Evolutionary conservation across 2,113 vertebrate genomes (phyloP).

Genomic region (Numida meleagris): DNA sequence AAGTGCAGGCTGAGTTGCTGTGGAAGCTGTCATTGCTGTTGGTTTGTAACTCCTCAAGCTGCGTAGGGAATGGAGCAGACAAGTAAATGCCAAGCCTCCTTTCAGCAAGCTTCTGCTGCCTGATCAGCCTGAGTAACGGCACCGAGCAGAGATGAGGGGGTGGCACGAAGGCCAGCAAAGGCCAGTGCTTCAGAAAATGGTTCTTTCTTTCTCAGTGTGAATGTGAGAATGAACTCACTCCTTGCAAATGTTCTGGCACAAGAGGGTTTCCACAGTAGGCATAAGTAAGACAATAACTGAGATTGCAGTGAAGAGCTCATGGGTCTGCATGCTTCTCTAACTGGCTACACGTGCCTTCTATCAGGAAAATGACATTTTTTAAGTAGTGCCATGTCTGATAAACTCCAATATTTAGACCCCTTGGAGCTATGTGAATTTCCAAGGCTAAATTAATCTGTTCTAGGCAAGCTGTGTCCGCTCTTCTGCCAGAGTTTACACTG

Average conservation of each 20-base stretch:
- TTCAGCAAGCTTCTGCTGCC: background rate
- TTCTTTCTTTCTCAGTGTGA: background rate
- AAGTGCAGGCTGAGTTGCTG: background rate
- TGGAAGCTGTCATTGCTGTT: background rate
- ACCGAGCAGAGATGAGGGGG: background rate
- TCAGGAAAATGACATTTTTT: background rate
- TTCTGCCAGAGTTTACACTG: background rate
- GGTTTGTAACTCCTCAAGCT: background rate
- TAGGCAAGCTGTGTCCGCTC: background rate
- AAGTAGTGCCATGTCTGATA: background rate
- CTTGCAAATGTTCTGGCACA: background rate
- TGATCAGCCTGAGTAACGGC: background rate
- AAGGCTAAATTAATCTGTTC: background rate
- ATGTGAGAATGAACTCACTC: background rate
- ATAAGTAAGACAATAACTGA: background rate
- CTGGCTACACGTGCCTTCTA: background rate
- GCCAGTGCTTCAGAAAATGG: background rate
- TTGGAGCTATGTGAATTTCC: background rate
- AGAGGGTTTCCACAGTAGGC: fast-evolving
- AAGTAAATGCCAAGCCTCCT: background rate
- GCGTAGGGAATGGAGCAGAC: background rate
- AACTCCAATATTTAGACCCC: background rate
- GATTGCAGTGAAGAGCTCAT: background rate
- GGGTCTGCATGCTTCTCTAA: background rate
- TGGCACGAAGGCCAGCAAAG: background rate